These are phyloP conservation scores for Thymelicus lineola DNA, from an alignment of 2,888 invertebrate genomes.

Conservation along the genomic window DNA sequence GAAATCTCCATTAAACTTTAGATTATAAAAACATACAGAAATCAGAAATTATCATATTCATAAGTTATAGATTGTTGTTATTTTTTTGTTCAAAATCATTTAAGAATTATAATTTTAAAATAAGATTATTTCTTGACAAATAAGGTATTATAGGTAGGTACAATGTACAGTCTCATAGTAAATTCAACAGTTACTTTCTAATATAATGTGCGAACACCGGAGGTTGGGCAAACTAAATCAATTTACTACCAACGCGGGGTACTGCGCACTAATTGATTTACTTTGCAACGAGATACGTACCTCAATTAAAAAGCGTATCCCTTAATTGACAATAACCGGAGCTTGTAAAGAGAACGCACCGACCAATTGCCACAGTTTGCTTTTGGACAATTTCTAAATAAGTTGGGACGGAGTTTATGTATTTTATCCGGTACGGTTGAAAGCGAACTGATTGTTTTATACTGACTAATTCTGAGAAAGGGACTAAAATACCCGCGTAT, in stretches of 20 bases:
- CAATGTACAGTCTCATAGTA: not conserved
- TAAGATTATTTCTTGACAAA: no score
- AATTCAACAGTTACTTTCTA: slow-evolving; percentile 24
- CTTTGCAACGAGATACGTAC: slow-evolving; percentile 71
- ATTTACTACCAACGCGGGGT: slow-evolving; percentile 43
- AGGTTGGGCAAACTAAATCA: slow-evolving; percentile 50
- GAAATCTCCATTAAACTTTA: no score
- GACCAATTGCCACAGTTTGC: slow-evolving; percentile 12
- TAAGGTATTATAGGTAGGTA: no score
- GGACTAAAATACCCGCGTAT: not conserved
- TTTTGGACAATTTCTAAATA: slow-evolving; percentile 25
- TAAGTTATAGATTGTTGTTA: no score
- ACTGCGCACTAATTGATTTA: slow-evolving; percentile 78
- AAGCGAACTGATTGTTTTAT: not conserved
- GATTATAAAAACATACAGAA: no score
- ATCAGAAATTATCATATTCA: no score
- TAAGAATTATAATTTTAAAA: no score
- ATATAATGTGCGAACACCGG: slow-evolving; percentile 37
- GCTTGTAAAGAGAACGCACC: slow-evolving; percentile 36
- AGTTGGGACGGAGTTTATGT: slow-evolving; percentile 10
- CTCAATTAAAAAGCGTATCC: slow-evolving; percentile 73
- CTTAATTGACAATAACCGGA: slow-evolving; percentile 66
- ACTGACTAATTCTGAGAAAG: not conserved
- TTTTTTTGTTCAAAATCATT: no score
- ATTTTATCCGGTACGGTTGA: slow-evolving; percentile 9